These are phyloP conservation scores for Griposia aprilina DNA, from an alignment of 2,888 invertebrate genomes.

Conservation along the genomic window DNA sequence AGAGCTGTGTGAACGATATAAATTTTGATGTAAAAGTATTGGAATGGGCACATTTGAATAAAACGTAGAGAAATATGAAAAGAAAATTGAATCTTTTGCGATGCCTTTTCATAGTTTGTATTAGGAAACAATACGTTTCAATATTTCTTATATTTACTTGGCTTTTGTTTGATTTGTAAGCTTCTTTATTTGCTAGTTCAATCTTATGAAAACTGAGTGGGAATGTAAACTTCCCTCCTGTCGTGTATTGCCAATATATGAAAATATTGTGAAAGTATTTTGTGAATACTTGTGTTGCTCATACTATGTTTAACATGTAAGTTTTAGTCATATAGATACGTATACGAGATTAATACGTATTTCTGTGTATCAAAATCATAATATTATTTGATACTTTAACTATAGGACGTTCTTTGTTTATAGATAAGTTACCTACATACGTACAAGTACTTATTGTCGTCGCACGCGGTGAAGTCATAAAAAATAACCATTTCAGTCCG, in stretches of 20 bases:
- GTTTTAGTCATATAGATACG: background rate
- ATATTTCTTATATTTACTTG: constrained; percentile 55
- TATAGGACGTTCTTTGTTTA: background rate
- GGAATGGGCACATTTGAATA: constrained; percentile 48
- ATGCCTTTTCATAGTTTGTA: constrained; percentile 55
- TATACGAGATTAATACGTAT: background rate
- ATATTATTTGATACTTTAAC: background rate
- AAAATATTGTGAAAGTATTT: constrained; percentile 27
- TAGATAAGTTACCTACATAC: background rate
- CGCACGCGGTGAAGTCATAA: background rate
- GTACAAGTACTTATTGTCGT: background rate
- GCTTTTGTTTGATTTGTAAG: constrained; percentile 58
- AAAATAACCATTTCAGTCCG: background rate
- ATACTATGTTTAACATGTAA: background rate
- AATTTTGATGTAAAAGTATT: constrained; percentile 46
- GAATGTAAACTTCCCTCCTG: constrained; percentile 28
- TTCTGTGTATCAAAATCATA: background rate
- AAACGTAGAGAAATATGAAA: constrained; percentile 60
- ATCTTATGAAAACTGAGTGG: constrained; percentile 47
- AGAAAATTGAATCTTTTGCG: constrained; percentile 66
- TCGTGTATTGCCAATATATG: constrained; percentile 37
- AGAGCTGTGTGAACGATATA: constrained; percentile 45
- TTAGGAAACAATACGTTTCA: constrained; percentile 59
- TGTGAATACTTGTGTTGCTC: background rate
- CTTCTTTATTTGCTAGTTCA: constrained; percentile 51